phyloP scores from a whole-genome alignment of 2,888 invertebrate genomes.

The Dynastes hyllus region DNA sequence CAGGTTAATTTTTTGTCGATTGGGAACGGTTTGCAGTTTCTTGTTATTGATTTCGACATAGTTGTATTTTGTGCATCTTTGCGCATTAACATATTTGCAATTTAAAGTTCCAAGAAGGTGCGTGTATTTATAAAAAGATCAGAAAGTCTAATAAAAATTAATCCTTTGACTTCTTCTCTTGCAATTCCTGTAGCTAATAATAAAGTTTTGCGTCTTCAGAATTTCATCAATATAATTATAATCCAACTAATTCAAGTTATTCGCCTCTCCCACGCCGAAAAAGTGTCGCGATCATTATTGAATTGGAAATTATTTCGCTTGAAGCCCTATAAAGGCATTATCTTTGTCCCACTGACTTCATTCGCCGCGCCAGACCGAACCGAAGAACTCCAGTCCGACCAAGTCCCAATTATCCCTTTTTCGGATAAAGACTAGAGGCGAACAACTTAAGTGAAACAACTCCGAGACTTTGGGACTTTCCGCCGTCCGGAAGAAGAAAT shows the following conservation, averaged over 20 bases:
- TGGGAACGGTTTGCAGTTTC: too few relatives aligned
- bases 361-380: background rate
- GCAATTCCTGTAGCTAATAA: too few relatives aligned
- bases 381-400: background rate
- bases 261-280: background rate
- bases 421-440: background rate
- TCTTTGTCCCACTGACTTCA: constrained; percentile 14
- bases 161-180: too few relatives aligned
- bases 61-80: too few relatives aligned
- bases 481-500: background rate
- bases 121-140: too few relatives aligned
- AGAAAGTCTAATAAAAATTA: too few relatives aligned
- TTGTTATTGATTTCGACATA: too few relatives aligned
- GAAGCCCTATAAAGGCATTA: constrained; percentile 10
- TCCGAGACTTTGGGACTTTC: background rate
- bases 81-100: too few relatives aligned
- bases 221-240: constrained; percentile 10
- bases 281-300: background rate
- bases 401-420: constrained; percentile 21
- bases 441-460: constrained; percentile 8
- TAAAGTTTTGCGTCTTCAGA: background rate
- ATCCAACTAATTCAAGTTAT: constrained; percentile 12
- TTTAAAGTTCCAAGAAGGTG: too few relatives aligned
- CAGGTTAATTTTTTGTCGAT: too few relatives aligned
- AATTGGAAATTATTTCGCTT: constrained; percentile 37